Evolutionary conservation across 2,113 vertebrate genomes (phyloP).

Genomic region (Gracilinanus agilis): DNA sequence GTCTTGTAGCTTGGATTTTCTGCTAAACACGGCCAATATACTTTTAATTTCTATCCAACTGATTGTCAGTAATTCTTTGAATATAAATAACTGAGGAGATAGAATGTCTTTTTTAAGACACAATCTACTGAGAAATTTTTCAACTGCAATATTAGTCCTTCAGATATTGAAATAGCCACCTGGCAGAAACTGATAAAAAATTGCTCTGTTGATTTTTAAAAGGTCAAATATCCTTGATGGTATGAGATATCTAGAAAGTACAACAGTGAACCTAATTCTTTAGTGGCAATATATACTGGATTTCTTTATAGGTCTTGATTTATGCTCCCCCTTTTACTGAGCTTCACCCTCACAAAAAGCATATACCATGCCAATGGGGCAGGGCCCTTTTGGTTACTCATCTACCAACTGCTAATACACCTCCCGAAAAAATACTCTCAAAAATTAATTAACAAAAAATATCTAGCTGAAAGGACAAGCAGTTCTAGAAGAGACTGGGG

Average conservation of each 20-base stretch:
- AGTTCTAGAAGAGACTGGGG: conserved; percentile 61
- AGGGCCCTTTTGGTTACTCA: background rate
- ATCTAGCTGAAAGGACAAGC: conserved; percentile 72
- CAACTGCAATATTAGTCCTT: background rate
- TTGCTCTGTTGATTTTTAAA: conserved; percentile 54
- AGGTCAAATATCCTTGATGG: conserved; percentile 60
- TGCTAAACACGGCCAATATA: conserved; percentile 20
- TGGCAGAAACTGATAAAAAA: conserved; percentile 63
- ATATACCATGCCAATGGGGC: background rate
- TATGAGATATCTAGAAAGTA: conserved; percentile 49
- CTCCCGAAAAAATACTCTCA: conserved; percentile 59
- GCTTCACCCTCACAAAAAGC: background rate
- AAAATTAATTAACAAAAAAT: conserved; percentile 74
- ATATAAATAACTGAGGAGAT: conserved; percentile 41
- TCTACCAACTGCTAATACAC: conserved; percentile 27
- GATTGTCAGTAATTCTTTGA: conserved; percentile 38
- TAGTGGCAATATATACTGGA: conserved; percentile 42
- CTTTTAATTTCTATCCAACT: conserved; percentile 50
- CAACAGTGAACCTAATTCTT: conserved; percentile 52
- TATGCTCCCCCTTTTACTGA: background rate
- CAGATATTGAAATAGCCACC: conserved; percentile 55
- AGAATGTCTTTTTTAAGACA: conserved; percentile 42
- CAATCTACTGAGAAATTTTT: conserved; percentile 39
- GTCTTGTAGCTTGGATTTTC: conserved; percentile 18
- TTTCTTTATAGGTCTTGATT: conserved; percentile 19